Evolutionary conservation across 2,113 vertebrate species (phyloP).

Genomic region (Cyanoderma ruficeps): DNA sequence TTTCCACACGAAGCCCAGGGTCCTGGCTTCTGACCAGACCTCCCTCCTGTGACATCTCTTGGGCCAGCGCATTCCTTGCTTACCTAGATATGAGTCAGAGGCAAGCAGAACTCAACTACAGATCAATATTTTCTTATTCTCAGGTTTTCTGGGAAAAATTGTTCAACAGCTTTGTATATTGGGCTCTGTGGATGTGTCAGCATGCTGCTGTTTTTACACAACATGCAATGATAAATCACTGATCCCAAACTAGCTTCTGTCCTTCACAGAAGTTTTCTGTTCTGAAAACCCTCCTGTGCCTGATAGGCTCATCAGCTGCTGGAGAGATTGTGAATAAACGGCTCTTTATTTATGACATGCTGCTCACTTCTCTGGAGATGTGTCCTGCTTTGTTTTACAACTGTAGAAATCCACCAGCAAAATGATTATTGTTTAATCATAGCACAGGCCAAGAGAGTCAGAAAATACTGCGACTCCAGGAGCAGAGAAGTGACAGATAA

Average conservation of each 20-base stretch:
- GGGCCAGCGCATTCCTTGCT: background rate
- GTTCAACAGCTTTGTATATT: background rate
- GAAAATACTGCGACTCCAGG: background rate
- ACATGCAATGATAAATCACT: background rate
- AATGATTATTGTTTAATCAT: background rate
- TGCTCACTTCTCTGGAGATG: background rate
- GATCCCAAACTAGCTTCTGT: constrained; percentile 18
- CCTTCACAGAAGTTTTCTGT: background rate
- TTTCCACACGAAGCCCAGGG: background rate
- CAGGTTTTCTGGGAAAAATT: background rate
- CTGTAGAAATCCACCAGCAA: background rate
- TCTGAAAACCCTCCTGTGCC: background rate
- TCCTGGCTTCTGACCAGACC: constrained; percentile 22
- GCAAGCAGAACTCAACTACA: background rate
- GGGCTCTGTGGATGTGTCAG: background rate
- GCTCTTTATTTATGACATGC: background rate
- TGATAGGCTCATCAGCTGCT: constrained; percentile 20
- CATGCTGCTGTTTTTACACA: background rate
- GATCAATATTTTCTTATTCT: background rate
- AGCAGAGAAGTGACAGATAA: background rate
- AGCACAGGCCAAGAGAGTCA: background rate
- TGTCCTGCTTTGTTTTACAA: constrained; percentile 19
- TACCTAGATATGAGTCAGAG: background rate
- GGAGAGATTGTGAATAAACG: background rate
- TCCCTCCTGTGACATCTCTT: background rate